Conservation (phyloP, 1,140 invertebrate species). For the Battus philenor region DNA sequence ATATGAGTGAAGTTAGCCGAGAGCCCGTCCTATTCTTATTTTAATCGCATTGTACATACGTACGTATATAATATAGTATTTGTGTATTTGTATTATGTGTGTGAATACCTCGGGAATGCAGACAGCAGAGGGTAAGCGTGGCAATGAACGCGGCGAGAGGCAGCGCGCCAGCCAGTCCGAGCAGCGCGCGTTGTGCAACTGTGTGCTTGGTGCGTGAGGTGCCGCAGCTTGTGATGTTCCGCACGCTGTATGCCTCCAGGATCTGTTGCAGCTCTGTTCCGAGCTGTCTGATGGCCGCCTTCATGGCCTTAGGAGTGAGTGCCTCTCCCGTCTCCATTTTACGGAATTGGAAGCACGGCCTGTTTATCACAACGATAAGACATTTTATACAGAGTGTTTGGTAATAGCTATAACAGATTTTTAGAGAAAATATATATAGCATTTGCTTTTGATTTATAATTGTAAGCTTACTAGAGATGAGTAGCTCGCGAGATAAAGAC, state of each 20-base stretch:
- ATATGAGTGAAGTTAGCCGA: too few relatives aligned
- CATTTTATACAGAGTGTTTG: too few relatives aligned
- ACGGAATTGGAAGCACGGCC: constrained; percentile 63
- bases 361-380: too few relatives aligned
- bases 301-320: constrained; percentile 49
- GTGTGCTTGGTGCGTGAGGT: constrained; percentile 25
- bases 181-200: constrained; percentile 36
- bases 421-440: too few relatives aligned
- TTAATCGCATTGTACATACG: too few relatives aligned
- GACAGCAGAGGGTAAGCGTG: constrained; percentile 41
- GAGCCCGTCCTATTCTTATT: too few relatives aligned
- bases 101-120: constrained; percentile 44
- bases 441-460: too few relatives aligned
- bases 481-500: too few relatives aligned
- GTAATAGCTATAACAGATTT: too few relatives aligned
- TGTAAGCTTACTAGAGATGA: too few relatives aligned
- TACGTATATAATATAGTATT: too few relatives aligned
- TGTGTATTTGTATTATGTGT: too few relatives aligned
- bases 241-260: constrained; percentile 40
- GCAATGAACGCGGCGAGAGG: constrained; percentile 46
- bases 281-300: constrained; percentile 40
- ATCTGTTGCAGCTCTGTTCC: constrained; percentile 43
- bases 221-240: constrained; percentile 45
- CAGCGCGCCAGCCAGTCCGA: constrained; percentile 39
- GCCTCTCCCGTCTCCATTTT: constrained; percentile 49